Conservation (phyloP, 2,888 invertebrate species). For the Aspidapion aeneum region DNA sequence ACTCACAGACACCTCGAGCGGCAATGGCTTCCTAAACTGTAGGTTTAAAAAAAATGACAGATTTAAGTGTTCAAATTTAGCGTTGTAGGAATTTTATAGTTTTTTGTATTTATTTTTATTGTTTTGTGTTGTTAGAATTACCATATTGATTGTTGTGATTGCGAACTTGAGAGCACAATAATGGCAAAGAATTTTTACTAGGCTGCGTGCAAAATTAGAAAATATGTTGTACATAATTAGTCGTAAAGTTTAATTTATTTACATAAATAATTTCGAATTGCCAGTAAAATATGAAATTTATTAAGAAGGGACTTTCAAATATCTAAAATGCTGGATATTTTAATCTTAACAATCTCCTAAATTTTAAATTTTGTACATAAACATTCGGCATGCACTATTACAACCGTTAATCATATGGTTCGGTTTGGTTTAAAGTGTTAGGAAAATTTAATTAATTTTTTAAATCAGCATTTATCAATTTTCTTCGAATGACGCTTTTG, state of each 20-base stretch:
- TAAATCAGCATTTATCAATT: no score
- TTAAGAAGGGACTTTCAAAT: no score
- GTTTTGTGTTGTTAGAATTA: neutral
- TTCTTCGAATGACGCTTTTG: no score
- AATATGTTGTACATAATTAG: neutral
- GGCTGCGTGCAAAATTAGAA: neutral
- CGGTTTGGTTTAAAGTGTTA: no score
- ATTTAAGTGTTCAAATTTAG: neutral
- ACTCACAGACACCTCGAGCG: slow-evolving; percentile 35
- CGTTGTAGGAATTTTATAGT: slow-evolving; percentile 1
- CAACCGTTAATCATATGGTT: no score
- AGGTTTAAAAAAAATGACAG: neutral
- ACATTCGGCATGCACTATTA: no score
- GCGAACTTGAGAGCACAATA: neutral
- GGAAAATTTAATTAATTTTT: no score
- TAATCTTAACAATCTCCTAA: no score
- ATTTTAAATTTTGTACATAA: no score
- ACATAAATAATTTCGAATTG: neutral
- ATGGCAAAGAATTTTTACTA: neutral
- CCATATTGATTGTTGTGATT: neutral
- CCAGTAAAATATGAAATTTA: neutral
- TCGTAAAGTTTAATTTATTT: neutral
- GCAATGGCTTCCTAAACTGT: slow-evolving; percentile 39
- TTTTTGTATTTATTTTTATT: slow-evolving; percentile 19
- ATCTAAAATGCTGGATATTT: no score